Evolutionary conservation across 2,888 invertebrate genomes (phyloP), one percentile per base, ranked within the genome.

Genomic region (Hirtodrosophila confusa): DNA sequence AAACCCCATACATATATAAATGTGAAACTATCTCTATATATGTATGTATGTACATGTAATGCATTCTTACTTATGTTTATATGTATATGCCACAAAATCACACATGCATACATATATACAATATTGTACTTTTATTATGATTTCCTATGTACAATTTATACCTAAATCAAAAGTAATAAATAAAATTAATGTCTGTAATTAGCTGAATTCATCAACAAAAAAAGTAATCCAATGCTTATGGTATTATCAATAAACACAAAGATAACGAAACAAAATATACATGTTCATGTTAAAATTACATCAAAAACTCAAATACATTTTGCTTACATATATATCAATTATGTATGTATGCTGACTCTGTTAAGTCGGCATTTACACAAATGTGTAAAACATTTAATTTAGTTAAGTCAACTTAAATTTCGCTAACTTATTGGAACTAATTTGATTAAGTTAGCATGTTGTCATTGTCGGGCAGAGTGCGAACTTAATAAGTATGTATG

Each of bases 281-380:
- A 78, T 82, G 86, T 76, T 79, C 83, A 86, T 86, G 72, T 79
- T 79, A 82, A 64, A 72, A 55, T 56, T 60, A 66, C 79, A 85
- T 79, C 56, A 53, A 62, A 75, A 65, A 54, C 47, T 51, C 53
- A 79, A 77, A 65, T 65, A 65, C 60, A 69, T 53, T 74, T 85
- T 78, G 68, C 75, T 76, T 80, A 72, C 63, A 69, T 75, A 67
- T 43, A 51, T 69, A 80, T 72, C 17, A 17, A 17, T 60, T 76
- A 72, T 11, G 29, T n/a, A 74, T 50, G 64, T 62, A 56, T 70
- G 64, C 67, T 75, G 58, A 80, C 65, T 63, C 58, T 73, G 73
- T 61, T 56, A 62, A 80, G 43, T 80, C 53, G 47, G 65, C 61
- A 65, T 62, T 69, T 69, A 60, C 29, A 48, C 56, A 53, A 67